A percentile compares a stretch with the other conserved stretches of the same genome.
These are phyloP conservation scores for Drosophila vallismaia DNA, from an alignment of 2,888 invertebrate genomes.

Conservation along the genomic window DNA sequence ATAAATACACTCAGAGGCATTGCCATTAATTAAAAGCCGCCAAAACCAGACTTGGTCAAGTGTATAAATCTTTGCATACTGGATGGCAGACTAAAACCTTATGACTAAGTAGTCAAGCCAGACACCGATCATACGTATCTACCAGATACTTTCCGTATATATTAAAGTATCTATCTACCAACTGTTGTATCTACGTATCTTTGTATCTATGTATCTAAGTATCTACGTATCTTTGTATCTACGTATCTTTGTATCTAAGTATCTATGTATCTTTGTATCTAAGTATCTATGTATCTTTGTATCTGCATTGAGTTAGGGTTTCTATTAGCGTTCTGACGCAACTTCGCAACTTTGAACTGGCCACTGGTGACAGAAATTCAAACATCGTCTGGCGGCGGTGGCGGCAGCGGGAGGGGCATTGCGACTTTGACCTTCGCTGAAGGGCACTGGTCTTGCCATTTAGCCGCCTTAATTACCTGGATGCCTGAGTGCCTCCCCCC, in stretches of 20 bases:
- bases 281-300: not conserved
- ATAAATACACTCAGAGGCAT: conserved; percentile 21
- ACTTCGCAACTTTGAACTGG: conserved; percentile 65
- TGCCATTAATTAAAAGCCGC: conserved; percentile 38
- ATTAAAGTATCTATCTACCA: too few species aligned
- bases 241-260: too few species aligned
- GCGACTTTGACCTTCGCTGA: conserved; percentile 68
- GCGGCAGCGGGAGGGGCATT: not conserved
- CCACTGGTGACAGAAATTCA: conserved; percentile 37
- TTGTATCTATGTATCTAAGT: too few species aligned
- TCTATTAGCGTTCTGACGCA: conserved; percentile 55
- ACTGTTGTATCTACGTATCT: conserved; percentile 14
- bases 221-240: too few species aligned
- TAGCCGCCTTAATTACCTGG: conserved; percentile 60
- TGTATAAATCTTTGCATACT: conserved; percentile 45
- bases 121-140: conserved; percentile 27
- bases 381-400: conserved; percentile 1
- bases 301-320: conserved; percentile 35
- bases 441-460: conserved; percentile 68
- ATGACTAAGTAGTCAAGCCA: conserved; percentile 45
- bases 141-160: conserved; percentile 13
- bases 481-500: conserved; percentile 27
- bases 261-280: not conserved
- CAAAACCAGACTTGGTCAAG: conserved; percentile 34
- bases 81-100: conserved; percentile 29